Percentiles rank a stretch among this genome's conserved stretches.
These are phyloP conservation scores for Pseudolycoriella hygida DNA, from an alignment of 2,888 invertebrate genomes.

Conservation along the genomic window DNA sequence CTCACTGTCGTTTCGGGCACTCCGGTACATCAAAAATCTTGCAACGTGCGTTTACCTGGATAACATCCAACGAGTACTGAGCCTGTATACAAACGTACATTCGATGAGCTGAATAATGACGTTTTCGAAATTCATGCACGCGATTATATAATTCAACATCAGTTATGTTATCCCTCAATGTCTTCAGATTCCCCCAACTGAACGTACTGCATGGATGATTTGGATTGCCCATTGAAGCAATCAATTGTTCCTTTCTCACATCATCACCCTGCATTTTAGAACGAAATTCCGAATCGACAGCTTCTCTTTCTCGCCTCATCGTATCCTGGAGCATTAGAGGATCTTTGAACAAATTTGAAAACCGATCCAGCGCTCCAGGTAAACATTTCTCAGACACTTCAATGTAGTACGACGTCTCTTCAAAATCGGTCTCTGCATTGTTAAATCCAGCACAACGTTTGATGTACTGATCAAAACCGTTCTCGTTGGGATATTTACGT, in stretches of 20 bases:
- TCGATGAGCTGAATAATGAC: slow-evolving; percentile 71
- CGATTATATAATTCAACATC: slow-evolving; percentile 49
- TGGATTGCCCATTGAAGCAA: slow-evolving; percentile 45
- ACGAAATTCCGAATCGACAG: slow-evolving; percentile 81
- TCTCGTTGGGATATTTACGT: slow-evolving; percentile 71
- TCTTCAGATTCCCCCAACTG: slow-evolving; percentile 68
- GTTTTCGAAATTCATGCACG: slow-evolving; percentile 53
- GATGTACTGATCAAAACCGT: slow-evolving; percentile 65
- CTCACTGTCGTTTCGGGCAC: too few species aligned
- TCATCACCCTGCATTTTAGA: slow-evolving; percentile 58
- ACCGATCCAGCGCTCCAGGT: slow-evolving; percentile 59
- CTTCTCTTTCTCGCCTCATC: slow-evolving; percentile 71
- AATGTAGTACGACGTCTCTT: slow-evolving; percentile 76
- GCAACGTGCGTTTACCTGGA: too few species aligned
- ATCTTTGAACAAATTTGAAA: slow-evolving; percentile 73
- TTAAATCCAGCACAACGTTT: slow-evolving; percentile 71
- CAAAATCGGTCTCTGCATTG: slow-evolving; percentile 77
- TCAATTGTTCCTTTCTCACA: slow-evolving; percentile 56
- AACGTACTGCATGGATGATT: slow-evolving; percentile 59
- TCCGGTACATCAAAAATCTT: too few species aligned
- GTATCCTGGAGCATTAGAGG: slow-evolving; percentile 73
- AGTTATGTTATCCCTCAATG: slow-evolving; percentile 46
- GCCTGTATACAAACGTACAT: slow-evolving; percentile 79
- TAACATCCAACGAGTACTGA: slow-evolving; percentile 23
- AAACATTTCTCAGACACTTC: slow-evolving; percentile 70